Percentiles rank a stretch among this genome's conserved stretches.
Evolutionary conservation across 2,797 vertebrate species (phyloP).

Genomic region (Synanceia verrucosa): DNA sequence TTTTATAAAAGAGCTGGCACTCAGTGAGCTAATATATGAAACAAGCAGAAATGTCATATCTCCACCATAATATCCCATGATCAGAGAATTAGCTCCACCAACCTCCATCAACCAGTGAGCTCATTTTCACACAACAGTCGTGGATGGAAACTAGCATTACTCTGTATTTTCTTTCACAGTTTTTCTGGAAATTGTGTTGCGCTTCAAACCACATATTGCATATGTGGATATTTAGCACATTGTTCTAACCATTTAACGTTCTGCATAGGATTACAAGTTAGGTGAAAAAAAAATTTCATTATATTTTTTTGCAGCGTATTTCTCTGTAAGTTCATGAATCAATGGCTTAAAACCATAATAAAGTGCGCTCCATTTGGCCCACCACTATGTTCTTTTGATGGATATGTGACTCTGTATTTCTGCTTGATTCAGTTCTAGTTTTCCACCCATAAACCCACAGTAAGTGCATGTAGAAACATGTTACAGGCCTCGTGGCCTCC

Average conservation of each 20-base stretch:
- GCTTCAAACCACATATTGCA: background rate
- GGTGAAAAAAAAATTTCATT: background rate
- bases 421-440: background rate
- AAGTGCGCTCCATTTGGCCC: background rate
- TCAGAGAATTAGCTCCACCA: background rate
- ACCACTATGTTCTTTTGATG: background rate
- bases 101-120: no score
- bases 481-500: conserved; percentile 1
- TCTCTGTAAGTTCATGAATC: background rate
- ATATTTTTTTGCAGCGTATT: no score
- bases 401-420: background rate
- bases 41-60: no score
- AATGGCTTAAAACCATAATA: background rate
- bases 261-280: background rate
- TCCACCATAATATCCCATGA: background rate
- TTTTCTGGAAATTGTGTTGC: background rate
- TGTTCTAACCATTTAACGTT: background rate
- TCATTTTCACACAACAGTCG: no score
- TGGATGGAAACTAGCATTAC: background rate
- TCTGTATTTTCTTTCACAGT: background rate
- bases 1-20: no score
- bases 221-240: background rate
- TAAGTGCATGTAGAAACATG: conserved; percentile 10
- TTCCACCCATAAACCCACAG: background rate
- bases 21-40: no score